Evolutionary conservation across 2,797 vertebrate species (phyloP), one percentile per base, ranked within the genome.

Genomic region (Enteromius afrohamiltoni): DNA sequence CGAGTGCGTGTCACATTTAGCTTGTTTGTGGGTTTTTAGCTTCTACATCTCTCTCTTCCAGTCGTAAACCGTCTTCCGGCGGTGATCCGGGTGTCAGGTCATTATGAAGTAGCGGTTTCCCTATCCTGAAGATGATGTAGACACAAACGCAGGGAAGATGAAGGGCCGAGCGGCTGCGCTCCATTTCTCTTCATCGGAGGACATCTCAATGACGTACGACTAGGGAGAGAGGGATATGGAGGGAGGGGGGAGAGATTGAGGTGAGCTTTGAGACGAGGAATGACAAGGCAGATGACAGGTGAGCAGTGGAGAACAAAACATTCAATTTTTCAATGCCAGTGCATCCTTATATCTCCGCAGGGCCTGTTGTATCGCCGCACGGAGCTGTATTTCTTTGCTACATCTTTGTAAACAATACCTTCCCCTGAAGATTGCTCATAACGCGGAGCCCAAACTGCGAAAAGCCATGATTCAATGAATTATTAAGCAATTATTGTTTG

Each of bases 221-320:
- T 51, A 17, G 78, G 40, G 14, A 47, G 60, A 71, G 58, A 77
- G 68, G 21, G 77, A 78, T 67, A 5, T 58, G 31, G 40, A 58
- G 75, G 53, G 64, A 53, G 71, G n/a, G 67, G 78, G 65, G 47
- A 83, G 45, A 84, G 73, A 83, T 83, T 79, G 77, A 86, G 82
- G 80, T 79, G 53, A 83, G 67, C 40, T 86, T 53, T n/a, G 23
- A 70, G 67, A 86, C 58, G 29, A 85, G 53, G 79, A 82, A 78
- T 89, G 86, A 86, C 84, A 80, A 74, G 82, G 34, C 42, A 70
- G 80, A 82, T 87, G 87, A 80, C 87, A 88, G 84, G 79, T 85
- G 74, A 84, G 85, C 86, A 80, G 83, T 84, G 73, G 77, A 86
- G 84, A 87, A 85, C 85, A 88, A 88, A 88, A 88, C 84, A 82